Evolutionary conservation across 2,113 vertebrate genomes (phyloP), one percentile per base, ranked within the genome.

Genomic region (Fulica atra): DNA sequence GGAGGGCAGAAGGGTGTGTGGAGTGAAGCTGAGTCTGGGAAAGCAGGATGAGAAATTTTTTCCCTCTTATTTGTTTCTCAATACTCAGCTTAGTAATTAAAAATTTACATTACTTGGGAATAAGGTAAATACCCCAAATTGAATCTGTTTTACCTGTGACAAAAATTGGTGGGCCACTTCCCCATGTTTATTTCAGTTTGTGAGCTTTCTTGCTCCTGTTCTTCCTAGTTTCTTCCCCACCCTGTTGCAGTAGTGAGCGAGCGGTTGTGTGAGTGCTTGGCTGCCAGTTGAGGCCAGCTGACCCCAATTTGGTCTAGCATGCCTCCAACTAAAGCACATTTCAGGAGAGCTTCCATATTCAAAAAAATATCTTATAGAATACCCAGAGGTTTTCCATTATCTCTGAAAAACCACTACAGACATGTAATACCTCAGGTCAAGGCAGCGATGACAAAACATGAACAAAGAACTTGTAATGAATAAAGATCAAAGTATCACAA

Each of bases 231-330:
- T 63, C 17, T 56, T 13, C 20, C 17, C n/a, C 0, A 3, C 6
- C 24, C 35, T 57, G 53, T 6, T 42, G 16, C 53, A 35, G 35
- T 35, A 70, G 16, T 13, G 24, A 70, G 36, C 0, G 4, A 66
- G 7, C 0, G 0, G 11, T 24, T 46, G 28, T 20, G 11, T n/a
- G 25, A 42, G 17, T 46, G 4, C 29, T 40, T 31, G 46, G 46
- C 26, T 78, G 51, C 71, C 71, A 88, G 13, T 15, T 83, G 40
- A 11, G 44, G 8, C 31, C 19, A 68, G 6, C 29, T 57, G 29
- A 60, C 14, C 53, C 46, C 25, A 26, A 14, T 28, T 16, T 35
- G 13, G 56, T n/a, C n/a, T n/a, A 57, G 9, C 19, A 25, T 7
- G 53, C 16, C 31, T 50, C 16, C 40, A 36, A 10, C 21, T 64